These are phyloP conservation scores for Synanthedon myopaeformis DNA, from an alignment of 2,888 invertebrate genomes.

Conservation along the genomic window DNA sequence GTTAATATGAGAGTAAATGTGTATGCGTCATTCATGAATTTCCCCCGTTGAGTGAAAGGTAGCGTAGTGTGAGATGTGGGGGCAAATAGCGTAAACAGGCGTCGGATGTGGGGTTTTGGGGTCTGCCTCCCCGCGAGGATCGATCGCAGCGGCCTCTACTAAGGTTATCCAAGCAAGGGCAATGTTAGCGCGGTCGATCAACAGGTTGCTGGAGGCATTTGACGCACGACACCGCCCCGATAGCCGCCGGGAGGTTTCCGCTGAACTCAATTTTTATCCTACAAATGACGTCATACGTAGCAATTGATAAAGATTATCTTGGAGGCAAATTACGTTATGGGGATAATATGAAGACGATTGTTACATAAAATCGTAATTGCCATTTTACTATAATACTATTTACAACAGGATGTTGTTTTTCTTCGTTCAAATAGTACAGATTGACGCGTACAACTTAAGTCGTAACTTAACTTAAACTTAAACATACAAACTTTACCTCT, in stretches of 20 bases:
- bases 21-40: slow-evolving; percentile 57
- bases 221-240: slow-evolving; percentile 30
- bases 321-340: no score
- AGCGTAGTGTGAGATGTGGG: slow-evolving; percentile 24
- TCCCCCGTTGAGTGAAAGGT: slow-evolving; percentile 23
- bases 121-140: slow-evolving; percentile 31
- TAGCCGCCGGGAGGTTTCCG: slow-evolving; percentile 20
- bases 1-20: slow-evolving; percentile 16
- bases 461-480: no score
- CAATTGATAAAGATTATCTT: slow-evolving; percentile 11
- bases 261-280: slow-evolving; percentile 33
- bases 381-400: no score
- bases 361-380: no score
- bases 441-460: no score
- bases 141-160: slow-evolving; percentile 30
- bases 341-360: no score
- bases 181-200: slow-evolving; percentile 36
- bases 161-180: slow-evolving; percentile 59
- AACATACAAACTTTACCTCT: no score
- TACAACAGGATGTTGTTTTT: no score
- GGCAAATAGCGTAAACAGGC: slow-evolving; percentile 1
- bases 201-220: slow-evolving; percentile 43
- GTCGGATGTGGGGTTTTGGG: slow-evolving; percentile 13
- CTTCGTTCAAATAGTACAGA: no score
- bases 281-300: slow-evolving; percentile 33